Evolutionary conservation across 2,888 invertebrate genomes (phyloP).

Genomic region (Lasioglossum villosulum): DNA sequence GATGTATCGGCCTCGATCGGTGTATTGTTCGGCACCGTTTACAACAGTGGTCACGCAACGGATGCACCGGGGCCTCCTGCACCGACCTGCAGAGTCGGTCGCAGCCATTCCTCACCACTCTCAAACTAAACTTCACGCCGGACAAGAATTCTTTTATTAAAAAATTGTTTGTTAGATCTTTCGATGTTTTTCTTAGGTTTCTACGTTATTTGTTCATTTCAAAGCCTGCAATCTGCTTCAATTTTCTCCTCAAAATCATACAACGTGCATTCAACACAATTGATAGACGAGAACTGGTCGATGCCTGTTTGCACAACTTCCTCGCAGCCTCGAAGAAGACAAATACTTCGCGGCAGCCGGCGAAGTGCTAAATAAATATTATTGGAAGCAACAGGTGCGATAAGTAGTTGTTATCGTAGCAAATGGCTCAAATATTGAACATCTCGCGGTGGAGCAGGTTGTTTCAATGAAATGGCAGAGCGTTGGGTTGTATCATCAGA

Average conservation of each 20-base stretch:
- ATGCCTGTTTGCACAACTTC: neutral
- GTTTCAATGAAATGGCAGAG: neutral
- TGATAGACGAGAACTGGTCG: neutral
- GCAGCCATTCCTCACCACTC: neutral
- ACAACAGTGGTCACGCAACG: constrained; percentile 47
- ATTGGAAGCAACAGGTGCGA: constrained; percentile 1
- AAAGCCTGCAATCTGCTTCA: neutral
- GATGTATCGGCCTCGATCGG: constrained; percentile 67
- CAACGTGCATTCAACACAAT: neutral
- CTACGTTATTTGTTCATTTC: neutral
- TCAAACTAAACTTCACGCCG: neutral
- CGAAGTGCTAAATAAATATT: neutral
- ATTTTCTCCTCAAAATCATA: neutral
- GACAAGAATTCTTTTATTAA: no score
- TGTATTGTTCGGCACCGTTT: constrained; percentile 62
- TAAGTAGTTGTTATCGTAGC: neutral
- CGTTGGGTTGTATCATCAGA: neutral
- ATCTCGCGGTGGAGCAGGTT: neutral
- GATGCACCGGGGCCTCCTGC: constrained; percentile 16
- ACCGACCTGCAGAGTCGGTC: neutral
- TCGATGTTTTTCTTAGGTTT: neutral
- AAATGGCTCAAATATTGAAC: constrained; percentile 1
- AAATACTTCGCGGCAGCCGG: neutral
- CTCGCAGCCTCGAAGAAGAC: neutral
- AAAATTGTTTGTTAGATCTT: neutral